These are phyloP conservation scores for Puffinus mauretanicus DNA, from an alignment of 2,113 vertebrate genomes.

Conservation along the genomic window DNA sequence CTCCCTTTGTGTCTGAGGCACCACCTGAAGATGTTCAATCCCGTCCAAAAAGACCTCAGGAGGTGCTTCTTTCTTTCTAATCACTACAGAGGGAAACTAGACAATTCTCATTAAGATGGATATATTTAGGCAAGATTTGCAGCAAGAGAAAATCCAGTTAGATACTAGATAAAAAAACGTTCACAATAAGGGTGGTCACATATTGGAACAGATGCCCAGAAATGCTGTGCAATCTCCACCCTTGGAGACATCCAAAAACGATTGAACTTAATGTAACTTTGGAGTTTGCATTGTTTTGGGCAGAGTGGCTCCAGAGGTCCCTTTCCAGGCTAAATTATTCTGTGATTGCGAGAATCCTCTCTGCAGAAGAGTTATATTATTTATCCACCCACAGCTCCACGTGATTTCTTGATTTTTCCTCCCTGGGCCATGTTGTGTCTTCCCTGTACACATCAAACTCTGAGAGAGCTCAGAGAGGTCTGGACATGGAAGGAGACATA, in stretches of 20 bases:
- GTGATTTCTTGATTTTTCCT: neutral
- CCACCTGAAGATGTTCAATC: neutral
- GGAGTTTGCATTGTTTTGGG: neutral
- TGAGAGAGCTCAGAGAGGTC: neutral
- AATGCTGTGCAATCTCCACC: neutral
- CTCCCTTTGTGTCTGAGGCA: neutral
- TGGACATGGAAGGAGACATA: neutral
- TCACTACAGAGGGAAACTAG: neutral
- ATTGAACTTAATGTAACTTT: neutral
- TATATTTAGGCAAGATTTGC: neutral
- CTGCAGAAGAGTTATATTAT: neutral
- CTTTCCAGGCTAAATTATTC: neutral
- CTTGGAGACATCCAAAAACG: neutral
- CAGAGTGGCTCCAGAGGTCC: neutral
- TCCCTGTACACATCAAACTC: neutral
- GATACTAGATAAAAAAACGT: neutral
- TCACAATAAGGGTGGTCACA: neutral
- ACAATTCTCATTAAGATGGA: neutral
- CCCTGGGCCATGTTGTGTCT: neutral
- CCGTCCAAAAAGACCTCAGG: neutral
- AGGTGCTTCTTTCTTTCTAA: neutral
- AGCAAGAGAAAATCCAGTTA: neutral
- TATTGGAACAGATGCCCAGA: neutral
- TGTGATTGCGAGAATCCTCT: neutral
- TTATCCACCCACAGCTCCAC: neutral